These are phyloP conservation scores for Virgularia gustaviana DNA, from an alignment of 92 coral and sea anemone species.

Conservation along the genomic window DNA sequence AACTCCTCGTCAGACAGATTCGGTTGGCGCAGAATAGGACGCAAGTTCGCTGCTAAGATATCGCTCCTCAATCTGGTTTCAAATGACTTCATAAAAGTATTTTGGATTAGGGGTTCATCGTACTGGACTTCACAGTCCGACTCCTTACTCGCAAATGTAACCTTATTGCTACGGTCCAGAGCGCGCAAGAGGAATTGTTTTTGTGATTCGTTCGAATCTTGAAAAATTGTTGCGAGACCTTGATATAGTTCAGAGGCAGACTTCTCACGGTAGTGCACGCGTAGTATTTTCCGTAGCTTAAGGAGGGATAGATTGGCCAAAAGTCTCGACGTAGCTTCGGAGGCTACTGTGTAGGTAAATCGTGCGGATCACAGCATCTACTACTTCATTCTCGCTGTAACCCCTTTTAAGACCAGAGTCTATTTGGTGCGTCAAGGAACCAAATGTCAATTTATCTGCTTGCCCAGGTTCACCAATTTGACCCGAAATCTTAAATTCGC, in stretches of 20 bases:
- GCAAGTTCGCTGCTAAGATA: slow-evolving; percentile 18
- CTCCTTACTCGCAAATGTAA: too few species aligned
- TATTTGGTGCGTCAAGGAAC: not conserved
- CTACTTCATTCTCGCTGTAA: too few species aligned
- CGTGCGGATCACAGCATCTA: too few species aligned
- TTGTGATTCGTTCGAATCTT: too few species aligned
- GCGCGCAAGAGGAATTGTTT: too few species aligned
- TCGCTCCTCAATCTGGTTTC: not conserved
- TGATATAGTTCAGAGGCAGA: too few species aligned
- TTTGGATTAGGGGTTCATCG: slow-evolving; percentile 7
- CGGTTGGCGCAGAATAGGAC: not conserved
- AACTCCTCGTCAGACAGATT: too few species aligned
- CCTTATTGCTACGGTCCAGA: too few species aligned
- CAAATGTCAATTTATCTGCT: not conserved
- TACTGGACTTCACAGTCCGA: too few species aligned
- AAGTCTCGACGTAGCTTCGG: not conserved
- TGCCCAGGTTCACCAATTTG: slow-evolving; percentile 13
- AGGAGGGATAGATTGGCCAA: not conserved
- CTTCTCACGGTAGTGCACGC: not conserved
- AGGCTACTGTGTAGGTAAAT: too few species aligned
- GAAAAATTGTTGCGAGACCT: too few species aligned
- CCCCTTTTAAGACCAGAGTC: not conserved
- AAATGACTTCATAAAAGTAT: slow-evolving; percentile 7
- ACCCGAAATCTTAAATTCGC: not conserved
- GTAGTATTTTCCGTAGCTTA: too few species aligned